Conservation (phyloP, 2,888 invertebrate species). For the Hyposoter didymator region DNA sequence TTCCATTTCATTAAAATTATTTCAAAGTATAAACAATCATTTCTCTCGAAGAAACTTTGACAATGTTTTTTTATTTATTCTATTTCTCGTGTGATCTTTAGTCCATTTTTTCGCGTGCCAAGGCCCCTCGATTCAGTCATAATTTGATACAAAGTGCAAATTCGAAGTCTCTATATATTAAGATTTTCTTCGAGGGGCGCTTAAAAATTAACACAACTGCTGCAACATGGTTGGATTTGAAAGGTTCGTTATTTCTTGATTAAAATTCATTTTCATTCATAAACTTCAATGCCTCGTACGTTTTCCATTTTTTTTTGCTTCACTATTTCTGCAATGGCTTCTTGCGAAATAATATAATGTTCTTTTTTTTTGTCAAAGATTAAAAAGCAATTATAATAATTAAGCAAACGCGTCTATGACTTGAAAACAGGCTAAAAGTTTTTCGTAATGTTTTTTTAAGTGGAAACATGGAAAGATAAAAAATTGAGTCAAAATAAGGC, state of each 20-base stretch:
- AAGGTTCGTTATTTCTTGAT: slow-evolving; percentile 70
- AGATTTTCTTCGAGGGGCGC: neutral
- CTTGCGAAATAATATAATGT: no score
- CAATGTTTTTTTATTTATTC: neutral
- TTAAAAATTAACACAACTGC: slow-evolving; percentile 52
- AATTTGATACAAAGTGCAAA: slow-evolving; percentile 24
- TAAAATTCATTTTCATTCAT: neutral
- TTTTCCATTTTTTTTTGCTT: neutral
- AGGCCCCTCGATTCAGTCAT: neutral
- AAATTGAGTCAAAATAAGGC: neutral
- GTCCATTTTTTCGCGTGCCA: neutral
- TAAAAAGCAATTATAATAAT: neutral
- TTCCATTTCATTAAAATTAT: slow-evolving; percentile 15
- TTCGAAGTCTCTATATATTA: neutral
- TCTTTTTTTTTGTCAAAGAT: no score
- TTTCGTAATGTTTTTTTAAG: neutral
- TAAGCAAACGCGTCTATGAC: neutral
- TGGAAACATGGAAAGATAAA: neutral
- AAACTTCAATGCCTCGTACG: neutral
- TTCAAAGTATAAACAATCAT: neutral
- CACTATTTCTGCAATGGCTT: no score
- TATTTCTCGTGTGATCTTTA: neutral
- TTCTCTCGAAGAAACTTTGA: neutral
- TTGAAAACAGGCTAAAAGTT: neutral
- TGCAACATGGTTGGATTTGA: slow-evolving; percentile 77